A percentile compares a stretch with the other conserved stretches of the same genome.
Evolutionary conservation across 2,888 invertebrate species (phyloP).

Genomic region (Amiota mariae): DNA sequence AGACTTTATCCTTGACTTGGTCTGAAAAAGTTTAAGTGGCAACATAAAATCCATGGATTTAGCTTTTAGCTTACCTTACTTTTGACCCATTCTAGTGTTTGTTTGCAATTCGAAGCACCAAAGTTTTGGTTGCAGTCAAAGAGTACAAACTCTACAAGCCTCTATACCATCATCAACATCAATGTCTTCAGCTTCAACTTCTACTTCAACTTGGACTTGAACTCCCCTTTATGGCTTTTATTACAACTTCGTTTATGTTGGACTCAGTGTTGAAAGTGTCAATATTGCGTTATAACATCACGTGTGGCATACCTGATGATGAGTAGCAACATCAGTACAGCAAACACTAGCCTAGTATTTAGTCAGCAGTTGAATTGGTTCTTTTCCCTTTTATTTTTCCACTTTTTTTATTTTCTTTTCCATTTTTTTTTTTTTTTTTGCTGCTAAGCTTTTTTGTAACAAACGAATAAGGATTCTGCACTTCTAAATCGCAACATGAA

Average conservation of each 20-base stretch:
- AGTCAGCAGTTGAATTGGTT: slow-evolving; percentile 11
- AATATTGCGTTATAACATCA: slow-evolving; percentile 67
- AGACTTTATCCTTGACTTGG: slow-evolving; percentile 44
- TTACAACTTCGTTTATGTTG: not conserved
- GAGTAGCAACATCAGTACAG: slow-evolving; percentile 36
- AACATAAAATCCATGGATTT: slow-evolving; percentile 67
- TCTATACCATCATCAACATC: slow-evolving; percentile 7
- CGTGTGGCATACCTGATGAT: slow-evolving; percentile 53
- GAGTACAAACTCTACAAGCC: slow-evolving; percentile 32
- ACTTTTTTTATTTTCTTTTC: slow-evolving; percentile 39
- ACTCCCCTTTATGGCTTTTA: slow-evolving; percentile 66
- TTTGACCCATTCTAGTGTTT: slow-evolving; percentile 1
- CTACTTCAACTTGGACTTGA: slow-evolving; percentile 5
- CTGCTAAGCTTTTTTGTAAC: slow-evolving; percentile 46
- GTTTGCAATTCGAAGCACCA: not conserved
- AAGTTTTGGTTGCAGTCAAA: slow-evolving; percentile 37
- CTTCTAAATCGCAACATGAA: slow-evolving; percentile 65
- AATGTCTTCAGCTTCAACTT: slow-evolving; percentile 4
- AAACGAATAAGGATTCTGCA: slow-evolving; percentile 6
- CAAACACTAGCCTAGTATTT: slow-evolving; percentile 58
- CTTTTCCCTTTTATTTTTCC: slow-evolving; percentile 43
- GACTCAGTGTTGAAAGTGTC: slow-evolving; percentile 59
- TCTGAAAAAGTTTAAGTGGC: slow-evolving; percentile 71
- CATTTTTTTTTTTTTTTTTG: slow-evolving; percentile 43
- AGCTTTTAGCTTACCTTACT: slow-evolving; percentile 50